Percentiles rank a stretch among this genome's conserved stretches.
Evolutionary conservation across 2,797 vertebrate genomes (phyloP).

Genomic region (Sebastes hopkinsi): DNA sequence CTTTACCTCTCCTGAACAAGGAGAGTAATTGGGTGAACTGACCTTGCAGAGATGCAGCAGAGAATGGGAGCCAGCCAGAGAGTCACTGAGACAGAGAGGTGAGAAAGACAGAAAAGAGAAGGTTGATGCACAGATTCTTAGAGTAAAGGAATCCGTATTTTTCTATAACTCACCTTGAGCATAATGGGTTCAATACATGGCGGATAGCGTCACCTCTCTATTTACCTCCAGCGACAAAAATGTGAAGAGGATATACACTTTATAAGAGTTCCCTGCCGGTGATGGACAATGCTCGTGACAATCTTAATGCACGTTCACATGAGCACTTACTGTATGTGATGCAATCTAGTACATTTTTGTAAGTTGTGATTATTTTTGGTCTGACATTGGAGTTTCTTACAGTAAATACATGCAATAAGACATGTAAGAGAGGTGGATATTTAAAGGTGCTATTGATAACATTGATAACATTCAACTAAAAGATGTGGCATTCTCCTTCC

Average conservation of each 20-base stretch:
- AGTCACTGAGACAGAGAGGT: not conserved
- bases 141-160: not conserved
- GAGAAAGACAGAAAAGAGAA: not conserved
- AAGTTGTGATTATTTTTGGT: not conserved
- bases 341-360: not conserved
- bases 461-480: no score
- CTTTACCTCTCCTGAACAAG: conserved; percentile 28
- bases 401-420: not conserved
- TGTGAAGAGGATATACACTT: not conserved
- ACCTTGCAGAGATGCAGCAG: conserved; percentile 35
- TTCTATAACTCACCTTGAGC: not conserved
- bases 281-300: not conserved
- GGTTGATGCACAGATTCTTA: not conserved
- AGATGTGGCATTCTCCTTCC: no score
- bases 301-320: not conserved
- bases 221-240: not conserved
- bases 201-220: not conserved
- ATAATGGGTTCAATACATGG: not conserved
- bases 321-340: not conserved
- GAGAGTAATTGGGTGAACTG: conserved; percentile 43
- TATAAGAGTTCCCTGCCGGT: not conserved
- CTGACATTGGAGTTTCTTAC: not conserved
- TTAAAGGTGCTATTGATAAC: not conserved
- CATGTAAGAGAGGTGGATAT: not conserved
- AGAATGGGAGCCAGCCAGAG: not conserved